Base-by-base conservation (phyloP, 2,113 vertebrate genomes). In the Pithys albifrons region DNA sequence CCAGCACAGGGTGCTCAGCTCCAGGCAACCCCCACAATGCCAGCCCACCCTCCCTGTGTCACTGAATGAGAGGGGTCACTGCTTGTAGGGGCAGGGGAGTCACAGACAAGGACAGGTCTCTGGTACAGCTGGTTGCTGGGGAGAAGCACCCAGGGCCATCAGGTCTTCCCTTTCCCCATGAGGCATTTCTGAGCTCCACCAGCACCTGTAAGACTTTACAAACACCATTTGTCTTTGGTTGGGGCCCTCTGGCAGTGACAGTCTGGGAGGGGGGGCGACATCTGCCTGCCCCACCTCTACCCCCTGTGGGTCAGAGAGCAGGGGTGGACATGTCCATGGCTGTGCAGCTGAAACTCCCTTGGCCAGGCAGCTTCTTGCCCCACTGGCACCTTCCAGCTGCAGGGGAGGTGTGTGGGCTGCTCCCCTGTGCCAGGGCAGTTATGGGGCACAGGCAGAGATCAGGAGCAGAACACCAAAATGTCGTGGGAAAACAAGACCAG, bases 121-220 rank as follows among this genome's bases (percentile, higher is more conserved):
- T 65, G 37, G 7, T 62, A 77, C 61, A 49, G 70, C 65, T 85
- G 25, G 0, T 0, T 46, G 45, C 27, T 48, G 72, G 35, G 77
- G 39, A 49, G 41, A 84, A 84, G 58, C 35, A 46, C 14, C 14
- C 51, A 66, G 51, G 19, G 25, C 69, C 48, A 29, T 29, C 35
- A 58, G 23, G 59, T 66, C 22, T 28, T 17, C 29, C 20, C 6
- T 31, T 45, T n/a, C 31, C 46, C 87, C 61, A 28, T 7, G 49
- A 64, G 59, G 66, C 67, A 52, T 24, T 64, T 83, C 55, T 1
- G 11, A 70, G 58, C 33, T 27, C 19, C 33, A 6, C 6, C 1
- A 2, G 51, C 1, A 1, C 54, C 43, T 0, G 0, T 28, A 43
- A n/a, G n/a, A 28, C 43, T 37, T 39, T 37, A 17, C 7, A 14